Evolutionary conservation across 1,140 invertebrate species (phyloP).

Genomic region (Drosophila tani): DNA sequence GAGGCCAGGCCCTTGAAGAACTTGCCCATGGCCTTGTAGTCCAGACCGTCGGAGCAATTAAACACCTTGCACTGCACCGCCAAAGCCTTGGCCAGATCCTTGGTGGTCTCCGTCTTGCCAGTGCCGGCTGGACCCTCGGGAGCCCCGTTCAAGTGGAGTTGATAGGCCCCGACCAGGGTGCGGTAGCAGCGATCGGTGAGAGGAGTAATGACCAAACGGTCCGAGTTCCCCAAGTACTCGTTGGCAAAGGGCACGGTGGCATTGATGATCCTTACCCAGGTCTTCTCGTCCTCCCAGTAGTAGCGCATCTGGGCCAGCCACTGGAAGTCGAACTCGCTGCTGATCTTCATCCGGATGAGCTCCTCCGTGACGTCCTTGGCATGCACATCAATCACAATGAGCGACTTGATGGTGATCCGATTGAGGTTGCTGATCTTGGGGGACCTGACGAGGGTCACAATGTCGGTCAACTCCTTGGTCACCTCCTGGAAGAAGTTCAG

Average conservation of each 20-base stretch:
- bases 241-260: conserved; percentile 94
- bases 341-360: conserved; percentile 89
- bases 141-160: conserved; percentile 94
- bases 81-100: conserved; percentile 95
- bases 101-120: conserved; percentile 95
- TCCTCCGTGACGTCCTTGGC: conserved; percentile 94
- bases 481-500: conserved; percentile 86
- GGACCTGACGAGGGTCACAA: conserved; percentile 88
- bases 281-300: conserved; percentile 93
- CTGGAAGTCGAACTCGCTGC: conserved; percentile 92
- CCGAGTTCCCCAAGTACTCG: conserved; percentile 94
- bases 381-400: conserved; percentile 97
- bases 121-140: conserved; percentile 96
- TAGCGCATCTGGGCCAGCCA: conserved; percentile 97
- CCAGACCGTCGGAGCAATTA: conserved; percentile 97
- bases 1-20: conserved; percentile 95
- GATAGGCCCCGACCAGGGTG: conserved; percentile 94
- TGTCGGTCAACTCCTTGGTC: conserved; percentile 88
- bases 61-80: conserved; percentile 97
- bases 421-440: conserved; percentile 87
- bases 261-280: conserved; percentile 94
- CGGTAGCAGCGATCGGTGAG: conserved; percentile 94
- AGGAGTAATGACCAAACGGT: conserved; percentile 92
- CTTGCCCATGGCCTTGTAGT: conserved; percentile 97
- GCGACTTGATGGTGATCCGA: conserved; percentile 92